A percentile compares a stretch with the other conserved stretches of the same genome.
phyloP scores from a whole-genome alignment of 2,888 invertebrate species.

The Nysson spinosus region DNA sequence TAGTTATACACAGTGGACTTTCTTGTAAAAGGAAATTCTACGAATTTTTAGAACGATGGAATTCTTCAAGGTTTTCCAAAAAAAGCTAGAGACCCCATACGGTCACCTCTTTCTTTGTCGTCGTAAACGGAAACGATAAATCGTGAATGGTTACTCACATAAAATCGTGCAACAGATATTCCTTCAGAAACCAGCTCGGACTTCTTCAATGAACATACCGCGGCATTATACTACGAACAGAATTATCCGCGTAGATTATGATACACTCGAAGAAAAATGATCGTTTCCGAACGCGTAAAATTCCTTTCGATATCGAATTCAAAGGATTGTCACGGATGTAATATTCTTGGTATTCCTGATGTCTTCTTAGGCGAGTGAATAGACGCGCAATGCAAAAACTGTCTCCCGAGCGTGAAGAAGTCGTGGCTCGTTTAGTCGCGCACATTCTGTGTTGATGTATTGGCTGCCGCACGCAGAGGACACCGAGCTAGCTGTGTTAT shows the following conservation, averaged over 20 bases:
- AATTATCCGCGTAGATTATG: conserved; percentile 1
- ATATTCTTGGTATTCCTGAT: conserved; percentile 39
- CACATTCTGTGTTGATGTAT: conserved; percentile 57
- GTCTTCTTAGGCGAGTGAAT: conserved; percentile 3
- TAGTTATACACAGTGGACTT: no score
- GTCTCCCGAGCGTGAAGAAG: conserved; percentile 19
- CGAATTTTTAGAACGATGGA: no score
- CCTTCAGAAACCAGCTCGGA: no score
- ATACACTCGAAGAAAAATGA: neutral
- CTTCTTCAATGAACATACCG: no score
- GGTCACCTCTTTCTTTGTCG: no score
- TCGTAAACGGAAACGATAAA: no score
- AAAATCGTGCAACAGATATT: no score
- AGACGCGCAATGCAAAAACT: neutral
- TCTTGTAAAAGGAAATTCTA: no score
- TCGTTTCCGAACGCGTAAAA: conserved; percentile 3
- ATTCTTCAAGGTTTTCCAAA: no score
- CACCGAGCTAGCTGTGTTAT: conserved; percentile 17
- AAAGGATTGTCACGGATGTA: conserved; percentile 48
- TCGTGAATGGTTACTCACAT: conserved; percentile 3
- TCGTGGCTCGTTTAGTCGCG: conserved; percentile 50
- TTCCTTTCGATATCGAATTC: conserved; percentile 33
- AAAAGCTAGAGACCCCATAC: no score
- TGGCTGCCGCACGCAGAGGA: conserved; percentile 40
- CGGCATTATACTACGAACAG: conserved; percentile 1